Base-by-base conservation (phyloP, 2,888 invertebrate genomes). In the Drosophila barbarae region DNA sequence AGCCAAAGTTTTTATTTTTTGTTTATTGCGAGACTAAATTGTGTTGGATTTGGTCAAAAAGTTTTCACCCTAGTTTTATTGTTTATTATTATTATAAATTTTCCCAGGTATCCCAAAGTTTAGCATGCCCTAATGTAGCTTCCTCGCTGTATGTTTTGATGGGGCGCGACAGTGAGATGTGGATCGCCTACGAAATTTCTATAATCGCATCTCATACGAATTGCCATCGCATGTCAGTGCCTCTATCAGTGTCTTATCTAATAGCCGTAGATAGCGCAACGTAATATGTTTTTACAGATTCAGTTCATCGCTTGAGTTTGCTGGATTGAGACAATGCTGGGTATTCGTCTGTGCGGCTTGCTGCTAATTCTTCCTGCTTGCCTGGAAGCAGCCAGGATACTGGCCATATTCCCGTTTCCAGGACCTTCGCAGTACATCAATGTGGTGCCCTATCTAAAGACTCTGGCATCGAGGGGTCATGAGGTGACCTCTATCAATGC, bases 391-490 rank as follows among this genome's bases (percentile, higher is more conserved):
- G 86, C 75, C 1, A 76, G 81, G 15, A 85, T 86, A 15, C 39
- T 86, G n/a, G 84, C 83, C 0, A 32, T 86, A 35, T 87, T 87
- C 61, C 84, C 86, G 0, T 86, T 63, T 66, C 76, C 86, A 5
- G 87, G 86, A 3, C 86, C 86, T 5, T 87, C 87, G 15, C 87
- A 87, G 32, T 89, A 88, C 56, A 86, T 88, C 5, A 77, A 88
- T 47, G 88, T 76, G 2, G 41, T 79, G 41, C 72, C 88, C 0
- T 72, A 88, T 44, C 69, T 89, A 35, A 86, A 86, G 38, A 84
- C 70, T 3, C 74, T 90, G 3, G 88, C 88, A 0, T 71, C 77
- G 2, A 76, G 85, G 1, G 90, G 90, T 1, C 90, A 90, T 64
- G 76, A 90, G 13, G 77, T 90, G 0, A 89, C 87, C 5, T 85